Conservation (phyloP, 2,888 invertebrate species). For the Callosobruchus maculatus region DNA sequence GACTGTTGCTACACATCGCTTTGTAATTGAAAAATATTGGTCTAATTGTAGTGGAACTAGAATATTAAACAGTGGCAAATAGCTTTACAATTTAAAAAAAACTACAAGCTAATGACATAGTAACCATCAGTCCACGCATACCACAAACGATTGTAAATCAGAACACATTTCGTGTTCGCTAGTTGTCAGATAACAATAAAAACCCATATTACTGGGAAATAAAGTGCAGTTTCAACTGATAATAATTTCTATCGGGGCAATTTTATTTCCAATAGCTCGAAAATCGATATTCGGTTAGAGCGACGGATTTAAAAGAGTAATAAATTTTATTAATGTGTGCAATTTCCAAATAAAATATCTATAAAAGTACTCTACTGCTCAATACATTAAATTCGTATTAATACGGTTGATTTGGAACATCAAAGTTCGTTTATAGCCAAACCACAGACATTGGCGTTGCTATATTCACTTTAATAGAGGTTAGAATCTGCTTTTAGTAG, state of each 20-base stretch:
- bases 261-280: neutral
- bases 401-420: neutral
- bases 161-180: too few species aligned
- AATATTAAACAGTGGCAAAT: too few species aligned
- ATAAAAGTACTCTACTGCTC: neutral
- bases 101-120: too few species aligned
- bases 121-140: too few species aligned
- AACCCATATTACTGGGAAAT: neutral
- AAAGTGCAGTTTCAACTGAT: neutral
- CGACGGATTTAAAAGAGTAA: neutral
- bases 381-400: neutral
- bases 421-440: neutral
- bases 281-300: neutral
- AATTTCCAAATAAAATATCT: neutral
- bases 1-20: too few species aligned
- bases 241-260: neutral
- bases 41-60: too few species aligned
- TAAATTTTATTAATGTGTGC: neutral
- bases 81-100: too few species aligned
- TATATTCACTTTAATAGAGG: neutral
- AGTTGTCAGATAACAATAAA: neutral
- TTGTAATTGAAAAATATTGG: too few species aligned
- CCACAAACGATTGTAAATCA: too few species aligned
- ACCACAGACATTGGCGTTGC: neutral
- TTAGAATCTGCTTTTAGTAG: too few species aligned